Evolutionary conservation across 1,140 invertebrate species (phyloP).

Genomic region (Pollicipes pollicipes): DNA sequence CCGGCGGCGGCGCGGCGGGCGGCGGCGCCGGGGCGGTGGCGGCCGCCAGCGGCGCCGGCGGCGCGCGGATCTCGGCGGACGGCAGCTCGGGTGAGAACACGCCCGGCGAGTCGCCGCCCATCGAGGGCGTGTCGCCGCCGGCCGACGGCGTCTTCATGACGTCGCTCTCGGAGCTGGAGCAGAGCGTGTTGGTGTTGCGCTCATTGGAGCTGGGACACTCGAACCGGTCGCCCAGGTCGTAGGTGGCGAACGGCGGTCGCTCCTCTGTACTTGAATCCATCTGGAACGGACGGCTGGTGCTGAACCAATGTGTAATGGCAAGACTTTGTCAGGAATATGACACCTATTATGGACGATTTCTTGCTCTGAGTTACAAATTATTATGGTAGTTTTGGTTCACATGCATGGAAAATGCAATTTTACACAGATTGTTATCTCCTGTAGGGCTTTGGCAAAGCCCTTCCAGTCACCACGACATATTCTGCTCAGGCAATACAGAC

Average conservation of each 20-base stretch:
- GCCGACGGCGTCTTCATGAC: neutral
- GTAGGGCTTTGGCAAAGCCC: neutral
- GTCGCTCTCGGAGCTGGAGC: slow-evolving; percentile 3
- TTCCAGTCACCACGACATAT: no score
- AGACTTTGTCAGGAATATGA: no score
- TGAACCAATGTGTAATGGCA: no score
- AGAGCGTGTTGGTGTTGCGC: slow-evolving; percentile 5
- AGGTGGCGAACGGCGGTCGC: neutral
- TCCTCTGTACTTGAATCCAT: neutral
- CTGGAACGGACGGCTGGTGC: neutral
- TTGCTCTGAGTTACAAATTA: no score
- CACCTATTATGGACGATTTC: no score
- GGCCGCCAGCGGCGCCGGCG: neutral
- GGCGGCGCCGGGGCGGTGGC: no score
- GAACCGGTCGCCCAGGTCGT: neutral
- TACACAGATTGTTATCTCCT: neutral
- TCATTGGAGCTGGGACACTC: slow-evolving; percentile 1
- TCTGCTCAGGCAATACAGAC: no score
- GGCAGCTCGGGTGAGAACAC: neutral
- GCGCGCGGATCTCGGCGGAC: neutral
- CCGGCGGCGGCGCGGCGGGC: no score
- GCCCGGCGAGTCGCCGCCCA: neutral
- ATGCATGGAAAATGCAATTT: no score
- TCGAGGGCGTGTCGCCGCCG: neutral
- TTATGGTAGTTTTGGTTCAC: no score